These are phyloP conservation scores for Spialia ferax DNA, from an alignment of 2,888 invertebrate genomes.

Conservation along the genomic window DNA sequence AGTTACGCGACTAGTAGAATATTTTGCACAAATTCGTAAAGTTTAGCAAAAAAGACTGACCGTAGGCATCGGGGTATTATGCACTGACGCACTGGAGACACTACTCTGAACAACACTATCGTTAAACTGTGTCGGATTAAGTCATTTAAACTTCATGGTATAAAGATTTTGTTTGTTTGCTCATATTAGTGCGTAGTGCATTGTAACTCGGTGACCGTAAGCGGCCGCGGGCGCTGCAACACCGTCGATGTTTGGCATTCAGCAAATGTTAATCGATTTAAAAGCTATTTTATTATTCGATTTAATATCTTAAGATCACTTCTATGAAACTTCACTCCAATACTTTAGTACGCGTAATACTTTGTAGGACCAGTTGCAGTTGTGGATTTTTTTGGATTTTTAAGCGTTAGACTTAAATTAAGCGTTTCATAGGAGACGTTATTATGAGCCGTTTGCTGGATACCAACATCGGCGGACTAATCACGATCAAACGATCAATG, in stretches of 20 bases:
- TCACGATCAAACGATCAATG: conserved; percentile 72
- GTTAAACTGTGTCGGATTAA: background rate
- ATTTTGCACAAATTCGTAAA: conserved; percentile 86
- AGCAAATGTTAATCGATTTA: conserved; percentile 53
- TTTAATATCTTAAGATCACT: conserved; percentile 35
- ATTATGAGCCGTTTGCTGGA: conserved; percentile 57
- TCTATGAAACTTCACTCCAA: conserved; percentile 31
- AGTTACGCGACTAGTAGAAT: conserved; percentile 82
- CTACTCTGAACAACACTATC: background rate
- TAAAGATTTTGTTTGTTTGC: background rate
- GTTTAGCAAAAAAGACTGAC: conserved; percentile 85
- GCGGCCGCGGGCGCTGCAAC: conserved; percentile 77
- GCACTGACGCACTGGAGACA: background rate
- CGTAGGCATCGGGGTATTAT: conserved; percentile 59
- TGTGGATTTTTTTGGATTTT: conserved; percentile 24
- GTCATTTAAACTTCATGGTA: background rate
- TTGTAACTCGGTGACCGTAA: conserved; percentile 69
- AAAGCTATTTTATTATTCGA: conserved; percentile 43
- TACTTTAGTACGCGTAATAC: conserved; percentile 16
- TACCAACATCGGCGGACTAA: conserved; percentile 67
- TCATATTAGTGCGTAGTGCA: background rate
- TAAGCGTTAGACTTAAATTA: conserved; percentile 22
- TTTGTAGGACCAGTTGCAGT: conserved; percentile 28
- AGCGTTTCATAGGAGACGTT: conserved; percentile 28
- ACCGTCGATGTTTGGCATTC: conserved; percentile 70